phyloP scores from a whole-genome alignment of 2,888 invertebrate genomes.

The Dynastes tityus region DNA sequence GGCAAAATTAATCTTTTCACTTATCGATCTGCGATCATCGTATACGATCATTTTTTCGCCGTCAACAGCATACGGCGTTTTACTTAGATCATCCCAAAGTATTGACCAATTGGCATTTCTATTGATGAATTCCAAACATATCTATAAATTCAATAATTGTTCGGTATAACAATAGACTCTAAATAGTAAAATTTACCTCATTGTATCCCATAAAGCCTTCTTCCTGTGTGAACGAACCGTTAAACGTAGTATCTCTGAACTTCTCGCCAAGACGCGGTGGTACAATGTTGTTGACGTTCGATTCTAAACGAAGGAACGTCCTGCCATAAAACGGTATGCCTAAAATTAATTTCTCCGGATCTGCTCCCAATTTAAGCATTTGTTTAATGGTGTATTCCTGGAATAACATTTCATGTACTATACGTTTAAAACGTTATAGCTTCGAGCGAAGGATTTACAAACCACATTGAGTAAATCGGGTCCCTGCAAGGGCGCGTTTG shows the following conservation, averaged over 20 bases:
- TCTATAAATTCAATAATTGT: conserved; percentile 69
- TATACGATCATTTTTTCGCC: conserved; percentile 81
- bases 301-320: conserved; percentile 76
- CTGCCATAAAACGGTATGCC: conserved; percentile 90
- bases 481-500: conserved; percentile 84
- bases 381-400: conserved; percentile 87
- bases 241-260: conserved; percentile 78
- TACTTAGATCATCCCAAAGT: conserved; percentile 80
- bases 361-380: conserved; percentile 82
- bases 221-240: conserved; percentile 85
- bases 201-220: conserved; percentile 91
- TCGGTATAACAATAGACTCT: neutral
- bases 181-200: conserved; percentile 74
- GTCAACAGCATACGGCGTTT: conserved; percentile 77
- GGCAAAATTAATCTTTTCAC: conserved; percentile 77
- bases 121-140: conserved; percentile 77
- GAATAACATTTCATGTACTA: neutral
- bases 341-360: conserved; percentile 84
- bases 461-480: conserved; percentile 81
- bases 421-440: too few relatives aligned
- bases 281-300: conserved; percentile 60
- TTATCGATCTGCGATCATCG: conserved; percentile 83
- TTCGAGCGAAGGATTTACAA: conserved; percentile 63
- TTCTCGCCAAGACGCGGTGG: conserved; percentile 69
- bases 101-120: conserved; percentile 75